These are phyloP conservation scores for Trissoscelio sp. DNA, from an alignment of 2,888 invertebrate species.

Conservation along the genomic window DNA sequence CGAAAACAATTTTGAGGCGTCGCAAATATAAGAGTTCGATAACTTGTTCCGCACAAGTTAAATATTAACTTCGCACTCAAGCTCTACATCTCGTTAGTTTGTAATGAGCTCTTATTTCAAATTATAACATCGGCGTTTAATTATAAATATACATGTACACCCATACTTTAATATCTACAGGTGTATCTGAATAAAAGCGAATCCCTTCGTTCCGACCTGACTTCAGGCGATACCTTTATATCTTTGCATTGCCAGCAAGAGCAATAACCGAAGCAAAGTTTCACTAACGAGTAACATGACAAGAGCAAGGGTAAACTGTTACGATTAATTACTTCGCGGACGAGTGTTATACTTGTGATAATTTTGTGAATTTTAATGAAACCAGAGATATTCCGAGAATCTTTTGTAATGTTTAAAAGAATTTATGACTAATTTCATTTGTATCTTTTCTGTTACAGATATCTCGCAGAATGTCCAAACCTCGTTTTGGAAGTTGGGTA, in stretches of 20 bases:
- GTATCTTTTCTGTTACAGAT: conserved; percentile 51
- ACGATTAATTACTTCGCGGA: conserved; percentile 60
- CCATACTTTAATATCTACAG: neutral
- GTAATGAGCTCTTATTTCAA: conserved; percentile 52
- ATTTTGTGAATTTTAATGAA: conserved; percentile 56
- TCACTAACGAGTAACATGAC: conserved; percentile 66
- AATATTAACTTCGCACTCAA: conserved; percentile 22
- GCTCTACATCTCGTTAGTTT: conserved; percentile 20
- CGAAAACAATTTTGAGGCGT: neutral
- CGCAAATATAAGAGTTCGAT: conserved; percentile 26
- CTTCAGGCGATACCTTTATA: conserved; percentile 50
- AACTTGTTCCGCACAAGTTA: conserved; percentile 4
- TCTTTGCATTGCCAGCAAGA: conserved; percentile 31
- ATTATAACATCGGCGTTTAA: conserved; percentile 25
- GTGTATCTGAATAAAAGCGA: conserved; percentile 40
- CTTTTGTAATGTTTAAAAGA: too few relatives aligned
- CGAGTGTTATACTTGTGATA: conserved; percentile 46
- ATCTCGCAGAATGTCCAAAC: conserved; percentile 34
- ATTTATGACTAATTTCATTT: neutral
- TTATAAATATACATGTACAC: conserved; percentile 7
- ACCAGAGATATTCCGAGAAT: conserved; percentile 13
- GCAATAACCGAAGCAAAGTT: conserved; percentile 63
- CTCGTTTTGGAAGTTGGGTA: conserved; percentile 34
- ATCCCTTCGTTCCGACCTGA: conserved; percentile 35
- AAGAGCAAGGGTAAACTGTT: conserved; percentile 64